Evolutionary conservation across 2,888 invertebrate genomes (phyloP).

Genomic region (Acleris emargana): DNA sequence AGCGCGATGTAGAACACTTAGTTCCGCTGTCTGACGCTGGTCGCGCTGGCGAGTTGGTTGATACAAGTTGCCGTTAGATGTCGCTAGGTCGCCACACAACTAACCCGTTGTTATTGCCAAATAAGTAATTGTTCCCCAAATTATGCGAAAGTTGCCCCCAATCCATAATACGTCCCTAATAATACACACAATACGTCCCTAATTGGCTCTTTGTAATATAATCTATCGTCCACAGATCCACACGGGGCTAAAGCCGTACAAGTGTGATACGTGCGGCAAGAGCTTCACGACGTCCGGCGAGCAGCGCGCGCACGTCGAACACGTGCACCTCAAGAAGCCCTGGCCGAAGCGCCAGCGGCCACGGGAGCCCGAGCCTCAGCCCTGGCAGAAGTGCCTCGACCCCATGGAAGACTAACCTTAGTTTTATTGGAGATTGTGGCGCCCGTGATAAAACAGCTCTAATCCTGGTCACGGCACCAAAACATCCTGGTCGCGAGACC

Average conservation of each 20-base stretch:
- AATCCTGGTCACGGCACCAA: neutral
- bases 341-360: constrained; percentile 66
- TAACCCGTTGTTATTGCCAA: too few species aligned
- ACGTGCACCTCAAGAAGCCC: constrained; percentile 75
- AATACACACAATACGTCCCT: too few species aligned
- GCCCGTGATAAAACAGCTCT: too few species aligned
- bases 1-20: too few species aligned
- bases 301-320: constrained; percentile 69
- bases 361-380: constrained; percentile 20
- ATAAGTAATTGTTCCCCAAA: too few species aligned
- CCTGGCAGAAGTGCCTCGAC: constrained; percentile 24
- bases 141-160: too few species aligned
- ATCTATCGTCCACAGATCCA: constrained; percentile 57
- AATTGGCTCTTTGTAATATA: neutral
- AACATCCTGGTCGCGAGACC: neutral
- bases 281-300: constrained; percentile 73
- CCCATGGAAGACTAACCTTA: constrained; percentile 25
- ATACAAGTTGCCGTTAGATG: too few species aligned
- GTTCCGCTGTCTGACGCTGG: too few species aligned
- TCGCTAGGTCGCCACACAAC: too few species aligned
- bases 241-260: constrained; percentile 66
- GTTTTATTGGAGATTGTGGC: neutral
- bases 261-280: constrained; percentile 64
- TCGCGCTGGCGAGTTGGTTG: too few species aligned
- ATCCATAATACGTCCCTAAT: too few species aligned